A percentile compares a stretch with the other conserved stretches of the same genome.
Conservation (phyloP, 2,888 invertebrate genomes). For the Mamestra brassicae region DNA sequence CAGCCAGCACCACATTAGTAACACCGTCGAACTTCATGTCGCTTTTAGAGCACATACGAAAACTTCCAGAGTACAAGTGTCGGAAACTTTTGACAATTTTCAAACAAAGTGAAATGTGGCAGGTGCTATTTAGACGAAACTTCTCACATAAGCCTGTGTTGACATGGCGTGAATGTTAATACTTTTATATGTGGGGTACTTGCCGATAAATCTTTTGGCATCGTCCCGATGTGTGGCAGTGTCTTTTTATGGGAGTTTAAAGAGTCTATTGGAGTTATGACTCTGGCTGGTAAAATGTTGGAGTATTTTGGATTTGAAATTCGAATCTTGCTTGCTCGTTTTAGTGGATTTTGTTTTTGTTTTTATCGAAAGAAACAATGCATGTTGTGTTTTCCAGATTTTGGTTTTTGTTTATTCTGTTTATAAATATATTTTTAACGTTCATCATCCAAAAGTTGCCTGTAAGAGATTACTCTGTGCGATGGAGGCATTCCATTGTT, state of each 20-base stretch:
- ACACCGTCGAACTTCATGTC: constrained; percentile 24
- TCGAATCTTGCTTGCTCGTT: neutral
- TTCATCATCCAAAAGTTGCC: too few species aligned
- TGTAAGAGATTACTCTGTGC: too few species aligned
- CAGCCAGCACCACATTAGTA: constrained; percentile 39
- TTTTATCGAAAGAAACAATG: too few species aligned
- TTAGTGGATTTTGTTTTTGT: neutral
- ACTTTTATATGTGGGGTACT: constrained; percentile 61
- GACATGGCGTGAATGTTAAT: constrained; percentile 72
- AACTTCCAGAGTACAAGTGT: constrained; percentile 65
- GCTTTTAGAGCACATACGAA: constrained; percentile 48
- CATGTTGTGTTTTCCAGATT: too few species aligned
- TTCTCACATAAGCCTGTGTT: constrained; percentile 67
- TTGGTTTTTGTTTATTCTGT: too few species aligned
- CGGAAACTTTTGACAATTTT: constrained; percentile 70
- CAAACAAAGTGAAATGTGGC: constrained; percentile 72
- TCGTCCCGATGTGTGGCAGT: constrained; percentile 41
- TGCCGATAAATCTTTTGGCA: constrained; percentile 64
- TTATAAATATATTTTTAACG: too few species aligned
- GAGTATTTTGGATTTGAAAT: neutral
- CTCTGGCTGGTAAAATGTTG: neutral
- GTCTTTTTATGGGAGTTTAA: constrained; percentile 54
- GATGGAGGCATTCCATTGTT: too few species aligned
- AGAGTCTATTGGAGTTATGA: constrained; percentile 29
- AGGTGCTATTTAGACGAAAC: constrained; percentile 72